Conservation (phyloP, 92 coral and sea anemone genomes). For the Plumapathes pennacea region DNA sequence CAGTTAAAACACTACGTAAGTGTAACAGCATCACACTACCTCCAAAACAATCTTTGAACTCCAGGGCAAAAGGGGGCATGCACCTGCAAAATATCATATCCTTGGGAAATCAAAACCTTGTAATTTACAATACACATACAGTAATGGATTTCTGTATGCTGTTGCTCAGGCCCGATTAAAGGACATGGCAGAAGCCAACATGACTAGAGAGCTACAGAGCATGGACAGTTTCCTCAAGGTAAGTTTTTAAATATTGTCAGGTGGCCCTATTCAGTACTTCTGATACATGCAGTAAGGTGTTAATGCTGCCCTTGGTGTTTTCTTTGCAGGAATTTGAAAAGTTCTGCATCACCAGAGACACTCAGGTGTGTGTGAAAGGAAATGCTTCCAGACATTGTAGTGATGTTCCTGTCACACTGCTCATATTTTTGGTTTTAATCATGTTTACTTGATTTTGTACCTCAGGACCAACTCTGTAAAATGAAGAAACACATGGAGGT, state of each 20-base stretch:
- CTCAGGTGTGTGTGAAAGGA: slow-evolving; percentile 47
- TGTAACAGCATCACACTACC: no score
- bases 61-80: no score
- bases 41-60: no score
- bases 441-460: not conserved
- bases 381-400: not conserved
- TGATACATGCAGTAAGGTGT: no score
- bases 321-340: slow-evolving; percentile 67
- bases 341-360: slow-evolving; percentile 66
- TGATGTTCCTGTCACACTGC: not conserved
- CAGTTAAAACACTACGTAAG: no score
- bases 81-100: no score
- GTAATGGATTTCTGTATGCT: not conserved
- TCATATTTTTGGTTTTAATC: not conserved
- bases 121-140: no score
- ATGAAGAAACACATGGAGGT: slow-evolving; percentile 67
- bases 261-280: no score
- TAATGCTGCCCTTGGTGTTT: not conserved
- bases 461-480: no score
- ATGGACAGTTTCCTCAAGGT: slow-evolving; percentile 68
- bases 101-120: no score
- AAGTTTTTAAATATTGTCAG: not conserved
- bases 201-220: slow-evolving; percentile 63
- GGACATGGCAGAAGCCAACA: slow-evolving; percentile 71
- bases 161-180: slow-evolving; percentile 73